phyloP scores from a whole-genome alignment of 2,113 vertebrate genomes.

The Dasyornis broadbenti region DNA sequence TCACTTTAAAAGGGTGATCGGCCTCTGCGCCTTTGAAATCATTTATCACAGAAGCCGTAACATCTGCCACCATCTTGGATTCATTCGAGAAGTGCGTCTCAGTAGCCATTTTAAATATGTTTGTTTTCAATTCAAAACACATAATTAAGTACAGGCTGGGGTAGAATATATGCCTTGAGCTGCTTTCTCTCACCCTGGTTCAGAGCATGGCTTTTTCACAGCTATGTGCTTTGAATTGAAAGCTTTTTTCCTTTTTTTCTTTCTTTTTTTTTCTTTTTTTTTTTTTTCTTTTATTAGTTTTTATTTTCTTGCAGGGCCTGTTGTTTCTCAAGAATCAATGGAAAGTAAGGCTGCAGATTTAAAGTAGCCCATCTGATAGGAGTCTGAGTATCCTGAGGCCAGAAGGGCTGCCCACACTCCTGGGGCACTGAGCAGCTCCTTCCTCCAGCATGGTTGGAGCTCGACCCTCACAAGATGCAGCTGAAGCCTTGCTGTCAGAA shows the following conservation, averaged over 20 bases:
- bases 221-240: conserved; percentile 47
- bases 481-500: fast-evolving
- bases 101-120: conserved; percentile 52
- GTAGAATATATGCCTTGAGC: conserved; percentile 50
- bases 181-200: conserved; percentile 23
- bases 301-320: neutral
- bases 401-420: neutral
- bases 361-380: neutral
- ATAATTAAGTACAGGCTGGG: conserved; percentile 57
- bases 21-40: neutral
- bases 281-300: neutral
- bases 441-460: neutral
- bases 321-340: conserved; percentile 17
- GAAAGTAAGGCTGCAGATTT: conserved; percentile 10
- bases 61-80: conserved; percentile 47
- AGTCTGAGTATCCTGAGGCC: neutral
- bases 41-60: conserved; percentile 11
- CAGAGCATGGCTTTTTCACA: conserved; percentile 42
- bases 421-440: neutral
- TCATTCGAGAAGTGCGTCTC: conserved; percentile 36
- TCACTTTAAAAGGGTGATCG: neutral
- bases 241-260: neutral
- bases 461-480: fast-evolving
- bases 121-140: conserved; percentile 65
- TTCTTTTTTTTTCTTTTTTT: neutral